Conservation (phyloP, 2,113 vertebrate species). For the Salminus brasiliensis region DNA sequence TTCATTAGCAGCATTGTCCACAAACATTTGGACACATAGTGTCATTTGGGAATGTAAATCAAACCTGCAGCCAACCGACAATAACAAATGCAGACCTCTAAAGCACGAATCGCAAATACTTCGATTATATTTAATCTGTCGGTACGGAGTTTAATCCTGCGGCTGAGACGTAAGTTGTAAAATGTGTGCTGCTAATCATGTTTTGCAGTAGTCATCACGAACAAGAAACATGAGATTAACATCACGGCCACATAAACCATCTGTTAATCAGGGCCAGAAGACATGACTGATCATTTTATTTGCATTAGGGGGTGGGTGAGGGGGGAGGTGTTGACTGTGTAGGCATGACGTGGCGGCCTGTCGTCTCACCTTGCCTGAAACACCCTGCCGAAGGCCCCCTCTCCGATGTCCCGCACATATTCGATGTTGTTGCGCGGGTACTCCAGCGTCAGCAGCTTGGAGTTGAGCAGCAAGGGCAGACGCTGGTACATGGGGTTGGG, state of each 20-base stretch:
- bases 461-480: constrained; percentile 92
- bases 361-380: constrained; percentile 92
- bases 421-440: constrained; percentile 98
- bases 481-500: constrained; percentile 99
- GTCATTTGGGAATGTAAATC: too few relatives aligned
- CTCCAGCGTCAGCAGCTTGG: constrained; percentile 92
- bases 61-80: too few relatives aligned
- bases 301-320: neutral
- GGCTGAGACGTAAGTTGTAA: neutral
- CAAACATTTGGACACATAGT: too few relatives aligned
- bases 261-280: neutral
- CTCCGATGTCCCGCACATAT: constrained; percentile 96
- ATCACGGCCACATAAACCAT: neutral
- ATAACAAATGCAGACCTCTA: too few relatives aligned
- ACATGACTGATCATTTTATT: constrained; percentile 1
- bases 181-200: neutral
- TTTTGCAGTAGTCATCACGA: neutral
- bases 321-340: too few relatives aligned
- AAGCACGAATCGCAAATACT: too few relatives aligned
- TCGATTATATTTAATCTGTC: too few relatives aligned
- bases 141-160: too few relatives aligned
- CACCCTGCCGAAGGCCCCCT: constrained; percentile 95
- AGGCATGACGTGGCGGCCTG: neutral
- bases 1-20: too few relatives aligned
- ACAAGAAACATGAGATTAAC: neutral